A percentile compares a stretch with the other conserved stretches of the same genome.
Conservation (phyloP, 2,888 invertebrate species). For the Heliconius sara region DNA sequence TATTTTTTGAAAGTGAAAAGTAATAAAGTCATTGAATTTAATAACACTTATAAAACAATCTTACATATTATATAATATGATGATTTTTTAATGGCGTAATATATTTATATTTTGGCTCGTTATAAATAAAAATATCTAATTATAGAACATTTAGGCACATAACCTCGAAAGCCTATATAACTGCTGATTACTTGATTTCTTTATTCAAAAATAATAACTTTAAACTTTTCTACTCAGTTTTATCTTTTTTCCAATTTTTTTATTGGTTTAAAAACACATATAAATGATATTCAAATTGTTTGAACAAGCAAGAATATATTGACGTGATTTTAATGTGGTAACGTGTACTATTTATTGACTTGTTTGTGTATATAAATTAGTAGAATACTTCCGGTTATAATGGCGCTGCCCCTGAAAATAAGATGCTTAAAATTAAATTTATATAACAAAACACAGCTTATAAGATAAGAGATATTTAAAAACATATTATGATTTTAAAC, state of each 20-base stretch:
- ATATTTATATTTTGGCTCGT: no score
- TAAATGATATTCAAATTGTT: background rate
- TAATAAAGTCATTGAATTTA: no score
- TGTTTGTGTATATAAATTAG: slow-evolving; percentile 62
- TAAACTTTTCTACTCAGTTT: background rate
- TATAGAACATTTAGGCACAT: background rate
- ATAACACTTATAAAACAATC: no score
- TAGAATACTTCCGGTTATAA: slow-evolving; percentile 70
- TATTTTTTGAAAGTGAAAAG: no score
- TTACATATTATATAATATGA: no score
- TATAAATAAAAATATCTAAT: no score
- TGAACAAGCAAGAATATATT: background rate
- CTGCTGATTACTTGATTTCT: background rate
- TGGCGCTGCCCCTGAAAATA: slow-evolving; percentile 71
- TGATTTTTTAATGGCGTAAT: no score
- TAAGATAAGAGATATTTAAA: background rate
- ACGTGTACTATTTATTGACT: slow-evolving; percentile 7
- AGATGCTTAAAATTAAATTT: slow-evolving; percentile 21
- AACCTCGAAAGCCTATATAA: background rate
- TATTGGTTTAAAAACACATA: background rate
- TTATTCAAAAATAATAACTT: background rate
- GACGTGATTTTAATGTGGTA: background rate
- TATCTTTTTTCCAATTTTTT: background rate
- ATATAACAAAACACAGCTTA: background rate
- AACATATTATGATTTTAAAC: background rate